Base-by-base conservation (phyloP, 2,113 vertebrate genomes). In the Phyllostomus discolor region DNA sequence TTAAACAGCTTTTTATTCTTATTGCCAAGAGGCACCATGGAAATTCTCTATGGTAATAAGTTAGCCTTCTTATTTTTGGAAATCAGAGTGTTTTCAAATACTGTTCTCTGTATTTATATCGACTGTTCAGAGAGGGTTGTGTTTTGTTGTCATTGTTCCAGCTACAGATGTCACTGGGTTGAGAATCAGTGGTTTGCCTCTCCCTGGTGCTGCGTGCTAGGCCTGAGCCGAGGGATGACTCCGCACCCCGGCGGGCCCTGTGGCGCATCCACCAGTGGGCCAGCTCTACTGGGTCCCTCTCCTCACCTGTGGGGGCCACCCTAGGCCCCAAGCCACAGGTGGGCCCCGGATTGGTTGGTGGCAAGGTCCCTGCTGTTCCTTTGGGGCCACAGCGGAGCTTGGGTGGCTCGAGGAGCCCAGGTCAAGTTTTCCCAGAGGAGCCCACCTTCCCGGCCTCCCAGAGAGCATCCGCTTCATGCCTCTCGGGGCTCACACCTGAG, bases 71-170 rank as follows among this genome's bases (percentile, higher is more conserved):
- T 92, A 38, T 52, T 94, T 89, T 90, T 67, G 20, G 69, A 82
- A 38, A 62, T 82, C 62, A n/a, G n/a, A 87, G 52, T 70, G 16
- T 95, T 91, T 75, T 86, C 70, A 95, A 88, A 82, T 82, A 31
- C 50, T 16, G 6, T 79, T 88, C 64, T 14, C 16, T 82, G 38
- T 79, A 76, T 94, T 73, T 20, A 72, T 89, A 85, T 81, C 43
- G n/a, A 19, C 73, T 67, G 19, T 62, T 88, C 15, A 38, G 75
- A 90, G 79, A 78, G 11, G 8, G 5, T 28, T 38, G 57, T 57
- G 50, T 28, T 38, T 24, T 78, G n/a, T 76, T 79, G 22, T 81
- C 11, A 4, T 22, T 88, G 59, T 95, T 83, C 79, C 62, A n/a
- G 72, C 28, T 84, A 4, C 93, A 89, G 79, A 33, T 46, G 24